phyloP scores from a whole-genome alignment of 2,888 invertebrate genomes.

The Chromoteleia sp. region DNA sequence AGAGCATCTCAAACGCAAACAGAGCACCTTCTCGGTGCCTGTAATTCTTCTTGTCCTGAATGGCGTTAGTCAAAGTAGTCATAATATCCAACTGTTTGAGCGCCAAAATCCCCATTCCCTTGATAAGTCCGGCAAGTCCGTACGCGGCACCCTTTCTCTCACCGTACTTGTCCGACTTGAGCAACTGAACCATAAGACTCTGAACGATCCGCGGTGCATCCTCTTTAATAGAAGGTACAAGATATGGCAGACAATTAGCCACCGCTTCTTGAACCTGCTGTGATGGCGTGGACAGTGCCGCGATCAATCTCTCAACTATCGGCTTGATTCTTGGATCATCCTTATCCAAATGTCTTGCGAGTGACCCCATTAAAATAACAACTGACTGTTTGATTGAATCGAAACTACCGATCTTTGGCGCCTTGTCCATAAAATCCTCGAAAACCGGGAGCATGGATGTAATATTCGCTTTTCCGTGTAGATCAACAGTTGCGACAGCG shows the following conservation, averaged over 20 bases:
- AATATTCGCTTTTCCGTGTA: conserved; percentile 93
- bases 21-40: conserved; percentile 97
- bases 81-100: conserved; percentile 98
- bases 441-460: conserved; percentile 93
- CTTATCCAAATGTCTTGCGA: conserved; percentile 97
- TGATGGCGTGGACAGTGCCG: conserved; percentile 97
- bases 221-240: conserved; percentile 96
- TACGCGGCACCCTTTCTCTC: conserved; percentile 98
- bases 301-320: conserved; percentile 95
- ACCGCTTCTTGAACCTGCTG: conserved; percentile 99
- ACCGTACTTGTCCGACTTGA: conserved; percentile 97
- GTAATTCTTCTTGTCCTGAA: conserved; percentile 98
- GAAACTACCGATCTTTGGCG: conserved; percentile 94
- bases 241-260: conserved; percentile 96
- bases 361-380: conserved; percentile 97
- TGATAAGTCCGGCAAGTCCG: conserved; percentile 97
- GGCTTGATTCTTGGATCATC: conserved; percentile 95
- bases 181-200: conserved; percentile 93
- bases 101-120: conserved; percentile 98
- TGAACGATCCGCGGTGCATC: conserved; percentile 95
- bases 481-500: conserved; percentile 95
- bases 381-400: conserved; percentile 98
- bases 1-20: conserved; percentile 98
- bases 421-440: conserved; percentile 96
- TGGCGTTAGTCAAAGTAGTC: conserved; percentile 95